These are phyloP conservation scores for Nymphalis urticae DNA, from an alignment of 2,888 invertebrate genomes.

Conservation along the genomic window DNA sequence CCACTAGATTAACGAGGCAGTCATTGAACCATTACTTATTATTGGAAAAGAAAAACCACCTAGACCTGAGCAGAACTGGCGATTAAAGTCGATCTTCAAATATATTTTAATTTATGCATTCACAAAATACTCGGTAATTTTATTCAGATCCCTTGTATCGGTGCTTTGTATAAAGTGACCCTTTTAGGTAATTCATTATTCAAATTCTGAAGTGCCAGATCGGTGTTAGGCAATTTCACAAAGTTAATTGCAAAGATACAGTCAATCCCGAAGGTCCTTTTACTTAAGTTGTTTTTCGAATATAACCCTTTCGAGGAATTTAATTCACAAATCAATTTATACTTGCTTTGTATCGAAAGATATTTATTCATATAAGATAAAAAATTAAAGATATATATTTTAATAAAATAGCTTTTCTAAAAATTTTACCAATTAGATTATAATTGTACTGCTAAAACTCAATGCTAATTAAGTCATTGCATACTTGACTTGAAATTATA, in stretches of 20 bases:
- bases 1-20: too few relatives aligned
- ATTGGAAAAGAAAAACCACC: too few relatives aligned
- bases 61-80: too few relatives aligned
- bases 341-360: neutral
- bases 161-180: neutral
- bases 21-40: too few relatives aligned
- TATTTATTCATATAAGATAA: too few relatives aligned
- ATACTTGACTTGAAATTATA: too few relatives aligned
- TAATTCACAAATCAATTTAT: constrained; percentile 4
- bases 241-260: constrained; percentile 19
- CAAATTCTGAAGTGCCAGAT: constrained; percentile 14
- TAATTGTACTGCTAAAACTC: too few relatives aligned
- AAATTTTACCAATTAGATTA: too few relatives aligned
- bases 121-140: neutral
- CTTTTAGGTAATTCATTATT: constrained; percentile 21
- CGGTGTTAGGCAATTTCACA: constrained; percentile 13
- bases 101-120: too few relatives aligned
- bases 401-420: too few relatives aligned
- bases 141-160: neutral
- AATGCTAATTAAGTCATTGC: too few relatives aligned
- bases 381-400: too few relatives aligned
- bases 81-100: neutral
- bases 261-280: constrained; percentile 2
- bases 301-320: constrained; percentile 1
- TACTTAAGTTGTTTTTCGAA: neutral